Base-by-base conservation (phyloP, 2,113 vertebrate genomes). In the Phrynosoma blainvillii region DNA sequence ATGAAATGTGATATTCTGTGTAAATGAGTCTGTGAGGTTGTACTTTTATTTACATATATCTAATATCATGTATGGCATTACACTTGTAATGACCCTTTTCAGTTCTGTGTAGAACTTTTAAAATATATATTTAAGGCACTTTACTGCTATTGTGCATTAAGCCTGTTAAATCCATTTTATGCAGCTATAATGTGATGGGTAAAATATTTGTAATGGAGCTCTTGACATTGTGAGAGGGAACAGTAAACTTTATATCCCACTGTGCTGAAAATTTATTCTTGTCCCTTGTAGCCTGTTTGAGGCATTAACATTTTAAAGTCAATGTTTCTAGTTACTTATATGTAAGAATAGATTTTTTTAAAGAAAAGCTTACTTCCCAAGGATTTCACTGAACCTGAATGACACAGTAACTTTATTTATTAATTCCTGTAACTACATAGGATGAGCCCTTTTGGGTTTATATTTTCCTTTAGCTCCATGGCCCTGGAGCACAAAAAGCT, bases 201-300 rank as follows among this genome's bases (percentile, higher is more conserved):
- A 52, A 79, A 32, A 79, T 87, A 94, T 76, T 59, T 82, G 89
- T 90, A 92, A 83, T 52, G 20, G 23, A 89, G 23, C 89, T 91
- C 92, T 88, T 93, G n/a, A 71, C 85, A 93, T 89, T 77, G 82
- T 89, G 84, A 87, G 78, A 73, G 0, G 0, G 18, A 94, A 62
- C 75, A 89, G 54, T 82, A 93, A 87, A 59, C 47, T 91, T 91
- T 91, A 86, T 47, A 87, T 90, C 87, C 80, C 68, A 93, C 87
- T 91, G 86, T 89, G 91, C 79, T 81, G 79, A 93, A 93, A 90
- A 92, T 90, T 90, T 91, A 92, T 70, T 88, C 89, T 92, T 91
- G 54, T 14, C 47, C 88, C 84, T 82, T 82, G 78, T 84, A 79
- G 66, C 56, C 20, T 89, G 77, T 84, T 77, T 21, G 0, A 92